Evolutionary conservation across 2,113 vertebrate genomes (phyloP).

Genomic region (Lipotes vexillifer): DNA sequence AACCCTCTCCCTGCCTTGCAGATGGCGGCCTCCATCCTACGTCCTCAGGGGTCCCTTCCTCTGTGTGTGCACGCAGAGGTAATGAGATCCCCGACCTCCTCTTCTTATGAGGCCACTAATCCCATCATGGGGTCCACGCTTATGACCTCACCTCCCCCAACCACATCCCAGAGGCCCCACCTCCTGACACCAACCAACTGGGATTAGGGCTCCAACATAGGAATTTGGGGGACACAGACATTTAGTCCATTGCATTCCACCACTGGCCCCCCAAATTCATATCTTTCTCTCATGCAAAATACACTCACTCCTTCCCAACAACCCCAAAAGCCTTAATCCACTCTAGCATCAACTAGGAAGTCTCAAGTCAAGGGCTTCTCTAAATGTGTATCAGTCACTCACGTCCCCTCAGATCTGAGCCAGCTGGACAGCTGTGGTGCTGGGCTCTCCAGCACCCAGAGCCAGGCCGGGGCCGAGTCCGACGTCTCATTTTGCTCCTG

Average conservation of each 20-base stretch:
- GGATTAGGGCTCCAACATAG: not conserved
- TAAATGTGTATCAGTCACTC: fast-evolving
- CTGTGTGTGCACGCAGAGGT: not conserved
- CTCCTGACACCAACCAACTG: not conserved
- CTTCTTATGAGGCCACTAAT: not conserved
- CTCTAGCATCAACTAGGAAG: fast-evolving
- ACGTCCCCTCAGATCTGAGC: not conserved
- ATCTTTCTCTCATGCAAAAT: not conserved
- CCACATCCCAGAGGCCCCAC: not conserved
- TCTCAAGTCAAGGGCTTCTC: too few species aligned
- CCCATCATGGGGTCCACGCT: not conserved
- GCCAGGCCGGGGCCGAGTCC: too few species aligned
- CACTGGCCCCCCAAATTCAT: not conserved
- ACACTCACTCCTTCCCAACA: not conserved
- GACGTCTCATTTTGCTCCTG: not conserved
- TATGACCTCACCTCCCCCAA: not conserved
- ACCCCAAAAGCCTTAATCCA: not conserved
- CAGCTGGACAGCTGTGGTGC: too few species aligned
- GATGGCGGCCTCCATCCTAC: fast-evolving
- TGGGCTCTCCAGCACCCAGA: not conserved
- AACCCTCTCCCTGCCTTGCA: not conserved
- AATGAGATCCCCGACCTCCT: too few species aligned
- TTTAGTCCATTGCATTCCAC: not conserved
- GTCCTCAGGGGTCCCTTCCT: not conserved
- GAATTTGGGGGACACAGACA: not conserved